Percentiles rank a stretch among this genome's conserved stretches.
These are phyloP conservation scores for Drosophila stalkeri DNA, from an alignment of 2,888 invertebrate genomes.

Conservation along the genomic window DNA sequence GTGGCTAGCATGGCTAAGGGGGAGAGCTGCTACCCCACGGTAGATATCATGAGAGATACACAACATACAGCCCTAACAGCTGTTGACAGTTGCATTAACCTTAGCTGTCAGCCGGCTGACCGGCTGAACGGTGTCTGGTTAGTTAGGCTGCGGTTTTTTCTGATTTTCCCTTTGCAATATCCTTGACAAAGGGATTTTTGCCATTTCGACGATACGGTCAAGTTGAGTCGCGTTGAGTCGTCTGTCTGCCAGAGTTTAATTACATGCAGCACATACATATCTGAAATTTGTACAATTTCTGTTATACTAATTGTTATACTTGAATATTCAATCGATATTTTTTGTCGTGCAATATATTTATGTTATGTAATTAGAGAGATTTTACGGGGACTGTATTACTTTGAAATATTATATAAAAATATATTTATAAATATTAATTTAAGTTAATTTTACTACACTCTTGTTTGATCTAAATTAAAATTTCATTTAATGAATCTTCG, in stretches of 20 bases:
- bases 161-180: slow-evolving; percentile 13
- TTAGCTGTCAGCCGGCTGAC: slow-evolving; percentile 32
- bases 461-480: neutral
- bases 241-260: slow-evolving; percentile 7
- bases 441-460: neutral
- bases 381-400: too few relatives aligned
- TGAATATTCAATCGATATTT: neutral
- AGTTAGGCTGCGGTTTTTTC: slow-evolving; percentile 18
- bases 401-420: neutral
- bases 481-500: too few relatives aligned
- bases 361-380: neutral
- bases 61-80: slow-evolving; percentile 31
- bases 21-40: neutral
- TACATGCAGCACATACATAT: neutral
- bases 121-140: slow-evolving; percentile 3
- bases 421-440: neutral
- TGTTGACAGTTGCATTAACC: slow-evolving; percentile 57
- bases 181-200: slow-evolving; percentile 16
- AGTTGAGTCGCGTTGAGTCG: neutral
- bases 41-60: neutral
- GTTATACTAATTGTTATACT: slow-evolving; percentile 1
- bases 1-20: rapidly evolving
- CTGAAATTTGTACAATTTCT: neutral
- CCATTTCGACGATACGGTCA: neutral
- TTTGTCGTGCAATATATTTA: neutral